Base-by-base conservation (phyloP, 2,797 vertebrate genomes). In the Gymnodraco acuticeps region DNA sequence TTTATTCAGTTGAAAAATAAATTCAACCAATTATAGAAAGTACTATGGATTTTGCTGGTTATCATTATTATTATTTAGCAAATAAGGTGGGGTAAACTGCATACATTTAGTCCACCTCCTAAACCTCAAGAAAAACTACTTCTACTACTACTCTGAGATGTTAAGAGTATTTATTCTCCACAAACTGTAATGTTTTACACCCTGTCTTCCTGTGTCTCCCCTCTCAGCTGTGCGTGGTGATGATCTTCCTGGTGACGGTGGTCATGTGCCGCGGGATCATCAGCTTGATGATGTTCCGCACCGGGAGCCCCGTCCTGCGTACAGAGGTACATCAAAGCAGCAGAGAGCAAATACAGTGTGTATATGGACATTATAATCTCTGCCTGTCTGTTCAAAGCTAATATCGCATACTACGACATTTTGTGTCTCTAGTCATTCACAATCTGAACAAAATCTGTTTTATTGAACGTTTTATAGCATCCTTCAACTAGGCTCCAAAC, bases 211-310 rank as follows among this genome's bases (percentile, higher is more conserved):
- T 19, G 11, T 64, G 19, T 81, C 17, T 67, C 58, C 27, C 61
- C 48, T 61, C 64, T 19, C 87, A 96, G 96, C 93, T 96, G 46
- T 96, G 88, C 31, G 92, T 96, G 71, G 94, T 95, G 79, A 94
- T 95, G 87, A 95, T 96, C 75, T 97, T 96, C 90, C 88, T 96
- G 89, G 94, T 96, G 75, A 97, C 95, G 0, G 94, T 96, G 72
- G 95, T 96, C 77, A 95, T 95, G 93, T 96, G 96, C 75, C 91
- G 91, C 0, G 94, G 94, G 3, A 95, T 96, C 45, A 84, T 96
- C 82, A 96, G 95, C 8, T 83, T 94, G 64, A 94, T 95, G 91
- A 94, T 96, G 93, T 96, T 94, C 80, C 93, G 92, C 62, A 94
- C 90, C 0, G 95, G 94, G 48, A 96, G 94, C 73, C 80, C 91